These are phyloP conservation scores for Callosobruchus maculatus DNA, from an alignment of 2,888 invertebrate genomes.

Conservation along the genomic window DNA sequence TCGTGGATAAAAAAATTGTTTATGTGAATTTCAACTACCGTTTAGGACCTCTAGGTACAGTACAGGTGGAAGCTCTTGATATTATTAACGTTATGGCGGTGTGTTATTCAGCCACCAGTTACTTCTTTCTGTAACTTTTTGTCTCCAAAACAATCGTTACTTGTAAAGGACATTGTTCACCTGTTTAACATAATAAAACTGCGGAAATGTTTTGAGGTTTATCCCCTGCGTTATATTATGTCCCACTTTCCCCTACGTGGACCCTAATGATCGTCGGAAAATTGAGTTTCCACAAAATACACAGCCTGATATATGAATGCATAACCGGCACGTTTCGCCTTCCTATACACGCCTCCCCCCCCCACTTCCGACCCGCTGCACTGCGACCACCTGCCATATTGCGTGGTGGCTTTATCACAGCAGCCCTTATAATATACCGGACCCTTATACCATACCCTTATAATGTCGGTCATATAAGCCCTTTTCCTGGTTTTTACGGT, in stretches of 20 bases:
- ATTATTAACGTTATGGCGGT: neutral
- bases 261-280: slow-evolving; percentile 36
- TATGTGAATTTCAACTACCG: slow-evolving; percentile 69
- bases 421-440: slow-evolving; percentile 2
- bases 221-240: neutral
- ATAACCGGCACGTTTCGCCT: slow-evolving; percentile 21
- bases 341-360: neutral
- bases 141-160: no score
- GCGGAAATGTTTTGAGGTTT: neutral
- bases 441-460: slow-evolving; percentile 6
- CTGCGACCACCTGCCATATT: slow-evolving; percentile 21
- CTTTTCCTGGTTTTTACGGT: slow-evolving; percentile 2
- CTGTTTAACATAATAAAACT: no score
- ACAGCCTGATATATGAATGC: slow-evolving; percentile 39
- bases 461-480: neutral
- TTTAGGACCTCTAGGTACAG: slow-evolving; percentile 62
- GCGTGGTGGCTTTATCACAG: slow-evolving; percentile 9
- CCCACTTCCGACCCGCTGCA: neutral
- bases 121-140: no score
- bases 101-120: no score
- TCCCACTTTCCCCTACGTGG: slow-evolving; percentile 11
- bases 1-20: slow-evolving; percentile 64
- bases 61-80: neutral
- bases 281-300: slow-evolving; percentile 35
- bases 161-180: no score